These are phyloP conservation scores for Stylophora pistillata DNA, from an alignment of 64 coral and sea anemone genomes.

Conservation along the genomic window DNA sequence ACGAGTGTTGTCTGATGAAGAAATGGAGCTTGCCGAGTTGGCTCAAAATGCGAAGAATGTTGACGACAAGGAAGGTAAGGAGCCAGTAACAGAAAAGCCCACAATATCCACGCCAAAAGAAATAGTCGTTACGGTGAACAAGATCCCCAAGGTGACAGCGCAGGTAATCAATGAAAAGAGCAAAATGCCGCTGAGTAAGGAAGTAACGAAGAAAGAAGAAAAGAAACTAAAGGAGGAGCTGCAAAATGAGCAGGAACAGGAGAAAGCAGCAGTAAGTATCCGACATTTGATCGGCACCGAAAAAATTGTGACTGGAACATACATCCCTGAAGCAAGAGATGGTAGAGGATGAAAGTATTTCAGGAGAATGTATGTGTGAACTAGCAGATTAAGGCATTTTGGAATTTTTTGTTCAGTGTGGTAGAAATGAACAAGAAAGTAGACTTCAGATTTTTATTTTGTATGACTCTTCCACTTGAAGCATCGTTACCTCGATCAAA, in stretches of 20 bases:
- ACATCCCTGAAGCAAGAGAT: no score
- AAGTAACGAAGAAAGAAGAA: slow-evolving; percentile 14
- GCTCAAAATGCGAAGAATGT: neutral
- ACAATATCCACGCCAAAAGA: neutral
- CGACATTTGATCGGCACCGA: neutral
- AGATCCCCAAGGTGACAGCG: neutral
- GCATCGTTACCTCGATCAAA: no score
- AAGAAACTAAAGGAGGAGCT: neutral
- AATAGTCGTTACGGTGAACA: neutral
- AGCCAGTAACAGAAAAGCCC: neutral
- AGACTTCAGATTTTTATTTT: no score
- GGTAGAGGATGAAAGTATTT: no score
- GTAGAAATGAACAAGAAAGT: no score
- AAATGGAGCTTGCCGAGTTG: slow-evolving; percentile 12
- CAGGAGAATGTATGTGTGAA: no score
- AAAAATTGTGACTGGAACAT: neutral
- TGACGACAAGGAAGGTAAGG: neutral
- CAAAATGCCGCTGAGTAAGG: neutral
- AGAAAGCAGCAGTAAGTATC: neutral
- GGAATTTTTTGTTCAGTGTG: no score
- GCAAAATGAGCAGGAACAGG: neutral
- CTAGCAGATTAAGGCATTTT: no score
- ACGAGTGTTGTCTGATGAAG: slow-evolving; percentile 11
- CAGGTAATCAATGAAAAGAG: neutral
- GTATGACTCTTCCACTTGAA: no score